Base-by-base conservation (phyloP, 2,888 invertebrate species). In the Hermodice carunculata region DNA sequence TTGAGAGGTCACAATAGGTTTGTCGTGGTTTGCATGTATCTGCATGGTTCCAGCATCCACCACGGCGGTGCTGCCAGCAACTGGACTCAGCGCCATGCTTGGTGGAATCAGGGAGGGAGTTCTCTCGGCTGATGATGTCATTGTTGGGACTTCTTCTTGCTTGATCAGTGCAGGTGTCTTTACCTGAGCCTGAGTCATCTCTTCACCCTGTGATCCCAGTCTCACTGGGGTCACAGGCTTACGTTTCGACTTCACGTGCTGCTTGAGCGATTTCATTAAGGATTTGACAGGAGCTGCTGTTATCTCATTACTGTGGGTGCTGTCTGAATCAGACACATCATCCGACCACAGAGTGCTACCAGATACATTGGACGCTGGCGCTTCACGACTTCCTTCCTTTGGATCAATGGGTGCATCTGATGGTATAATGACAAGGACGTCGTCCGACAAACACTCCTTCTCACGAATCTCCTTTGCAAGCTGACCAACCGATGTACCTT, bases 351-450 rank as follows among this genome's bases (percentile, higher is more conserved):
- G 60, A 42, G 68, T 68, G 32, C 74, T 67, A 42, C 64, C 61
- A 8, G 62, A 67, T 19, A 46, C 48, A 34, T 67, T 44, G 4
- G 63, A 63, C 37, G 32, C n/a, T 4, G 69, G 69, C n/a, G 63
- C 28, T n/a, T 24, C 43, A 22, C 8, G 29, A 29, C 32, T 31
- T 2, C 26, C 24, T 19, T 43, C 58, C 14, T 24, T 34, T 8
- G 32, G 49, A 19, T 58, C 58, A 2, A 63, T 17, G 1, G 68
- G 70, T 19, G 64, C 65, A 37, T 78, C 79, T 43, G 75, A 71
- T 19, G 84, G 82, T 67, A 83, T 72, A 4, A 82, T 81, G 1
- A 82, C 78, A 2, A 78, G 80, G 6, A 82, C 74, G 65, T 81
- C 80, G 43, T 80, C 78, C 11, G 73, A 73, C 43, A 80, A 74